Percentiles rank a stretch among this genome's conserved stretches.
phyloP scores from a whole-genome alignment of 1,140 invertebrate genomes.

The Bombus vancouverensis region DNA sequence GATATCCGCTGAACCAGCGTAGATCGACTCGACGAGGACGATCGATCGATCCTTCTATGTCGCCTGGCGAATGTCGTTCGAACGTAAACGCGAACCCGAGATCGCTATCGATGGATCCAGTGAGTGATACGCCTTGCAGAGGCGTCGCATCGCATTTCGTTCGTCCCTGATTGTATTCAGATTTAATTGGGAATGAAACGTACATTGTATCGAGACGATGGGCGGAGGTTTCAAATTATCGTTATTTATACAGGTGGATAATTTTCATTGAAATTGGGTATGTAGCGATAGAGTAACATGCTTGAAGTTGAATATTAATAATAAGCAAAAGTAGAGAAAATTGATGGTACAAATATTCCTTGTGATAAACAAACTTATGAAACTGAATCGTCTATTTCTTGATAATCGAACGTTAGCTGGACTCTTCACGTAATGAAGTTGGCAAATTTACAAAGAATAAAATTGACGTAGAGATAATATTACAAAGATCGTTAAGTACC shows the following conservation, averaged over 20 bases:
- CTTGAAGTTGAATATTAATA: no score
- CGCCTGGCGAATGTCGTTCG: conserved; percentile 46
- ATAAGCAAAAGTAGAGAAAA: no score
- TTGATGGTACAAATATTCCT: not conserved
- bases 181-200: not conserved
- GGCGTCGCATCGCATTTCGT: conserved; percentile 32
- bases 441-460: no score
- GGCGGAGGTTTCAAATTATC: not conserved
- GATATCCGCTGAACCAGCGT: conserved; percentile 27
- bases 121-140: conserved; percentile 63
- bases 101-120: conserved; percentile 50
- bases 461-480: not conserved
- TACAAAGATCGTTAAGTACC: not conserved
- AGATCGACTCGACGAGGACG: conserved; percentile 42
- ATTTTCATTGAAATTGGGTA: not conserved
- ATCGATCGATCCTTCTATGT: conserved; percentile 56
- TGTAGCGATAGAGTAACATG: no score
- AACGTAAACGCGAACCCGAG: conserved; percentile 57
- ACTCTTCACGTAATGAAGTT: no score
- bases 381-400: not conserved
- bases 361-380: not conserved
- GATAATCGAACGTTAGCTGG: not conserved
- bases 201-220: no score
- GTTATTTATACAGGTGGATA: not conserved
- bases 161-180: not conserved